Evolutionary conservation across 2,888 invertebrate species (phyloP), one percentile per base, ranked within the genome.

Genomic region (Drosophila kanekoi): DNA sequence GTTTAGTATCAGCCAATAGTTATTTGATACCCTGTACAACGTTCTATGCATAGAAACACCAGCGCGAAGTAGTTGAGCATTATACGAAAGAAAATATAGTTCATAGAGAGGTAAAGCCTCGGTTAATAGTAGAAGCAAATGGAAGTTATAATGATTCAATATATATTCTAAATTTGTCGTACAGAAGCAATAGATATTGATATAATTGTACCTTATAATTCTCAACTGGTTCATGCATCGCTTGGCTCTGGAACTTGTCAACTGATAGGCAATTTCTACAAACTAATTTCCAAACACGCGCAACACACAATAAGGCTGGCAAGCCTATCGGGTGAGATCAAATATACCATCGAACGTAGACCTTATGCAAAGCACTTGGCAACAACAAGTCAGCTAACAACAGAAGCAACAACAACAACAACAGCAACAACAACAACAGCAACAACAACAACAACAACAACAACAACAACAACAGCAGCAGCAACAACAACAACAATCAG

Each of bases 331-430:
- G 62, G 72, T 59, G 63, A 56, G 64, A 72, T 81, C 65, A 70
- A 78, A 81, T 69, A 72, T 58, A 60, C 45, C 51, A 59, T 65
- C 59, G 57, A 44, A 41, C 43, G 48, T 20, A 47, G 56, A 76
- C 63, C 78, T 76, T 85, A 82, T 82, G 83, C 75, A 84, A 87
- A 83, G 60, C 69, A 67, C 66, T 62, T 64, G 63, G 52, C 51
- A 57, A 71, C 57, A 64, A 40, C 18, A 71, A 63, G 56, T 59
- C 62, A 63, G 67, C 69, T 52, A 59, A 65, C 54, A 65, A 41
- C 61, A 73, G 14, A 9, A 20, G 4, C 3, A 6, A 37, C n/a
- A 53, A 44, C 35, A 35, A 14, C 47, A 37, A 40, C 41, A 48
- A 20, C 20, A 35, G 16, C 51, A 56, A 47, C 61, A 69, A 61